Conservation (phyloP, 2,888 invertebrate species). For the Trichopoda pennipes region DNA sequence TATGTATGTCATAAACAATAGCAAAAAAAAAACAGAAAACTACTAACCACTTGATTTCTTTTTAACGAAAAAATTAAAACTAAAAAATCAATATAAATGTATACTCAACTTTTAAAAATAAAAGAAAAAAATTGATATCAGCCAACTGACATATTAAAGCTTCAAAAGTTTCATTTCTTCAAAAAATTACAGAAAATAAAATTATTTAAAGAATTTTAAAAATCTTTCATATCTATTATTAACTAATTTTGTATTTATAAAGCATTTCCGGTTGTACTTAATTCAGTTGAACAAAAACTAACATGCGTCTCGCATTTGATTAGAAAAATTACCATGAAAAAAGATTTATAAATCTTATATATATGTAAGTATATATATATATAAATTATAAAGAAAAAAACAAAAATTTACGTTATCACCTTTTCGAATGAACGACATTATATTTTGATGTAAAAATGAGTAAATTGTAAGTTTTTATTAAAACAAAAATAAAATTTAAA, state of each 20-base stretch:
- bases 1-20: conserved; percentile 69
- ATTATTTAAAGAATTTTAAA: conserved; percentile 71
- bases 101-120: conserved; percentile 65
- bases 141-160: conserved; percentile 64
- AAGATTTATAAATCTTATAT: conserved; percentile 24
- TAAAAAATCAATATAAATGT: conserved; percentile 68
- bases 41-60: conserved; percentile 64
- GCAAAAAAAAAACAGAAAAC: conserved; percentile 55
- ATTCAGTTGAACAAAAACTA: conserved; percentile 38
- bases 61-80: conserved; percentile 56
- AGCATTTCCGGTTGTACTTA: conserved; percentile 71
- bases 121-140: conserved; percentile 30
- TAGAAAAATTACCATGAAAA: conserved; percentile 54
- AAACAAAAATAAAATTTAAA: conserved; percentile 12
- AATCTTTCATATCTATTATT: conserved; percentile 68
- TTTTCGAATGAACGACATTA: conserved; percentile 30
- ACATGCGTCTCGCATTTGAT: conserved; percentile 58
- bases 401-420: conserved; percentile 27
- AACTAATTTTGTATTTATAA: conserved; percentile 64
- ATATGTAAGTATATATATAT: too few relatives aligned
- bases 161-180: conserved; percentile 45
- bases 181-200: neutral
- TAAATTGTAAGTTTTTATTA: conserved; percentile 59
- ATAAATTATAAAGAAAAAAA: conserved; percentile 10
- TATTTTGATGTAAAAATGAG: conserved; percentile 44